Evolutionary conservation across 2,888 invertebrate species (phyloP).

Genomic region (Eucriotettix oculatus): DNA sequence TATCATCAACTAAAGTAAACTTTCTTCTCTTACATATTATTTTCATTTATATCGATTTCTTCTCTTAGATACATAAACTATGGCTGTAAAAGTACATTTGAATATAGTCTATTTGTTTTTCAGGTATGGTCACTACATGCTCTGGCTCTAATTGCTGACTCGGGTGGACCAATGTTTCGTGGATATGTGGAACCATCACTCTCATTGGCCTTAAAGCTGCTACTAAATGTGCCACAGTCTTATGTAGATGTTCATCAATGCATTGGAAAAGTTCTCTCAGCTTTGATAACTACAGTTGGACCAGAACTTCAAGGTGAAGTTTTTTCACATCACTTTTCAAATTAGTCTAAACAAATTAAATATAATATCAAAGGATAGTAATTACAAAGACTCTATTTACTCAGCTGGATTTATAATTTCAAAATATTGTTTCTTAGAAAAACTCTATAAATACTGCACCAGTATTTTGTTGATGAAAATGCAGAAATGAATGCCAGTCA

Average conservation of each 20-base stretch:
- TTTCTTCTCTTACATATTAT: neutral
- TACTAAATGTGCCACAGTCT: conserved; percentile 79
- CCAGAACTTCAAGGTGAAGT: conserved; percentile 78
- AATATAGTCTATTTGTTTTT: conserved; percentile 7
- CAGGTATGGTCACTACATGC: conserved; percentile 95
- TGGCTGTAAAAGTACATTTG: neutral
- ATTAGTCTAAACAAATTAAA: no score
- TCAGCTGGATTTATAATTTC: no score
- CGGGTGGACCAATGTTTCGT: conserved; percentile 97
- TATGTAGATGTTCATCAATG: conserved; percentile 85
- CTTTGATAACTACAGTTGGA: conserved; percentile 93
- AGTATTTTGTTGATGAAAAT: no score
- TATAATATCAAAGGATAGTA: no score
- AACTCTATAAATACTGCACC: no score
- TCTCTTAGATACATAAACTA: neutral
- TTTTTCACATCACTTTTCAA: no score
- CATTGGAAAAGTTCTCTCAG: conserved; percentile 82
- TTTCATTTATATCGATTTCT: neutral
- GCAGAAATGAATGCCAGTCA: no score
- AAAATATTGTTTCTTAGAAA: no score
- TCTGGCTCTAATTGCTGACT: conserved; percentile 86
- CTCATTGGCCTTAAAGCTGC: conserved; percentile 72
- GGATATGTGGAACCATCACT: conserved; percentile 91
- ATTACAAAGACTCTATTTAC: no score
- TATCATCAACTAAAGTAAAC: no score